Evolutionary conservation across 2,797 vertebrate species (phyloP), one percentile per base, ranked within the genome.

Genomic region (Tokudaia muenninki): DNA sequence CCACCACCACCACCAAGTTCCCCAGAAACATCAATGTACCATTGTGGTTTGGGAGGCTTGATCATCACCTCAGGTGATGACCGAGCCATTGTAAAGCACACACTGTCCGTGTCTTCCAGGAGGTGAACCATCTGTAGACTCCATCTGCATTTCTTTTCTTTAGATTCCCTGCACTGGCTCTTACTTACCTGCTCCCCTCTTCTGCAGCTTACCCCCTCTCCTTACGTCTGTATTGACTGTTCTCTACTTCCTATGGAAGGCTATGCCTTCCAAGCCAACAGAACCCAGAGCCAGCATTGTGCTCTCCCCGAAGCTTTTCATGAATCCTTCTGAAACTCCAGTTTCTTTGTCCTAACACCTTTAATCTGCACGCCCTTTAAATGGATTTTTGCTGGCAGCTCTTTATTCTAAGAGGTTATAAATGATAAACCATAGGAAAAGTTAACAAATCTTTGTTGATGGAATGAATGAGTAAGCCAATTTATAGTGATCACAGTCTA

Each of bases 391-490:
- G 57, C n/a, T 67, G 16, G 57, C 10, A 72, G 16, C 31, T 75
- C 21, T 90, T 87, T 82, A 74, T 81, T 63, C 59, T 83, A 81
- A 81, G n/a, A 79, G 70, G 50, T 72, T 65, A 88, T 92, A 86
- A 50, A 55, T 86, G 86, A 34, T 17, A 67, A 13, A 24, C 79
- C 22, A 70, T 47, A 52, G 34, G 31, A 87, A 29, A 94, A 55
- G 1, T 75, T 91, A 93, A 63, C 52, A 94, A 83, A 72, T 86
- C 13, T 70, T 81, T 72, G 77, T 74, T 92, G 57, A 92, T 17
- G 16, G 70, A 75, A 52, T 41, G 31, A 87, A 65, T 83, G 47
- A 96, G 72, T 75, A 63, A 89, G 44, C 9, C 34, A 92, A 16
- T 92, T 19, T 86, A 31, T 47, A 63, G 22, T 24, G 74, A 78